phyloP scores from a whole-genome alignment of 2,888 invertebrate species.

The Dione juno region DNA sequence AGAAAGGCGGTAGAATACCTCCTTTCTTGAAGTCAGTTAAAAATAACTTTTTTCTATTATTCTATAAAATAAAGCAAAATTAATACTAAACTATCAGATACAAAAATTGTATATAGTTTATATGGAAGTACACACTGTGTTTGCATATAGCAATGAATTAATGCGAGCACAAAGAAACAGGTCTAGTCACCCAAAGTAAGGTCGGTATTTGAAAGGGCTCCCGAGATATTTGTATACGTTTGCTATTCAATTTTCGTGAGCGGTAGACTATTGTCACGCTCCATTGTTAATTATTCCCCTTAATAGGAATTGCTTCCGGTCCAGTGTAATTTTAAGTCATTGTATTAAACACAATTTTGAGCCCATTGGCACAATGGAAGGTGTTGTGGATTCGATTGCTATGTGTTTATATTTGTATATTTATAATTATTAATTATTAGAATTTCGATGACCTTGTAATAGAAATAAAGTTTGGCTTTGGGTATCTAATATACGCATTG shows the following conservation, averaged over 20 bases:
- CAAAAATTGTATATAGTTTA: not conserved
- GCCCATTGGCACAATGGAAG: no score
- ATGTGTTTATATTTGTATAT: no score
- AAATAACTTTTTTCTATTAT: not conserved
- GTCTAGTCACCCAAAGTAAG: constrained; percentile 62
- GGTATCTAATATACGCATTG: no score
- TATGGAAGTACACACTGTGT: constrained; percentile 3
- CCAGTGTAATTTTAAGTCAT: not conserved
- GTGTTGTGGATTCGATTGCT: no score
- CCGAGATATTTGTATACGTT: constrained; percentile 59
- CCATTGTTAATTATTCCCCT: constrained; percentile 17
- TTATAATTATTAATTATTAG: no score
- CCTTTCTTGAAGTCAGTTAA: no score
- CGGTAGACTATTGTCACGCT: constrained; percentile 36
- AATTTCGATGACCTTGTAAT: no score
- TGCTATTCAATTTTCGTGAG: constrained; percentile 52
- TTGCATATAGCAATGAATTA: constrained; percentile 20
- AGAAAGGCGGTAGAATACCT: no score
- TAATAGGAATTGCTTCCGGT: constrained; percentile 16
- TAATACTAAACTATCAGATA: not conserved
- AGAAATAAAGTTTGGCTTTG: no score
- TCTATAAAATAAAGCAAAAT: not conserved
- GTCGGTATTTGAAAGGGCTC: constrained; percentile 79
- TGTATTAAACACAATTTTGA: no score
- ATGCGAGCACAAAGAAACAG: constrained; percentile 61